phyloP scores from a whole-genome alignment of 1,140 invertebrate species.

The Diachasmimorpha longicaudata region DNA sequence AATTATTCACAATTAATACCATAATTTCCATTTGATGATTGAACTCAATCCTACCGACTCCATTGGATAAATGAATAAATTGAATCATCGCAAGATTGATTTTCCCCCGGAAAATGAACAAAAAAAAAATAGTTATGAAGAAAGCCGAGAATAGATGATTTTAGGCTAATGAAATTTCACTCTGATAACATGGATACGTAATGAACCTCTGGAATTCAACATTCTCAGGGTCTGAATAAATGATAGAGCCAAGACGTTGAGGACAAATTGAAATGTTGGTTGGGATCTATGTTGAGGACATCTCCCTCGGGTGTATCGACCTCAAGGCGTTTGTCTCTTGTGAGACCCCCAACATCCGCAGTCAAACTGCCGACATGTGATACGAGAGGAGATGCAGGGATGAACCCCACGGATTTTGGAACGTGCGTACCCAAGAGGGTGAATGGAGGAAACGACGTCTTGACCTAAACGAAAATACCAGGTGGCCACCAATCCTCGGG shows the following conservation, averaged over 20 bases:
- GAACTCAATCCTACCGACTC: background rate
- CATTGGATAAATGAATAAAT: background rate
- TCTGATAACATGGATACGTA: background rate
- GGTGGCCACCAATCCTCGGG: conserved; percentile 55
- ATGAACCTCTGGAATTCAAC: background rate
- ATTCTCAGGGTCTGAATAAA: background rate
- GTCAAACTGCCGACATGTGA: conserved; percentile 22
- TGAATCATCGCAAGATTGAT: background rate
- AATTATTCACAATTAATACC: background rate
- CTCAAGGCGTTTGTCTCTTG: conserved; percentile 9
- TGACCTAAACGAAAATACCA: conserved; percentile 51
- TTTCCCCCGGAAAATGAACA: no score
- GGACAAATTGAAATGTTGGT: background rate
- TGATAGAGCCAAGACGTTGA: background rate
- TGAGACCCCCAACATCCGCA: conserved; percentile 26
- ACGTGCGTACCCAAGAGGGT: conserved; percentile 15
- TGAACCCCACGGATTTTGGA: conserved; percentile 1
- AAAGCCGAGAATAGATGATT: no score
- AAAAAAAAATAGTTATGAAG: no score
- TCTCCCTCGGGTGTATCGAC: conserved; percentile 22
- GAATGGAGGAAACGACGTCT: conserved; percentile 20
- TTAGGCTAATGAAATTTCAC: background rate
- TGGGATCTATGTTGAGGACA: background rate
- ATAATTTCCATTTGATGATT: conserved; percentile 2
- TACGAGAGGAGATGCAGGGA: background rate